Evolutionary conservation across 1,140 invertebrate species (phyloP).

Genomic region (Ceratina japonica): DNA sequence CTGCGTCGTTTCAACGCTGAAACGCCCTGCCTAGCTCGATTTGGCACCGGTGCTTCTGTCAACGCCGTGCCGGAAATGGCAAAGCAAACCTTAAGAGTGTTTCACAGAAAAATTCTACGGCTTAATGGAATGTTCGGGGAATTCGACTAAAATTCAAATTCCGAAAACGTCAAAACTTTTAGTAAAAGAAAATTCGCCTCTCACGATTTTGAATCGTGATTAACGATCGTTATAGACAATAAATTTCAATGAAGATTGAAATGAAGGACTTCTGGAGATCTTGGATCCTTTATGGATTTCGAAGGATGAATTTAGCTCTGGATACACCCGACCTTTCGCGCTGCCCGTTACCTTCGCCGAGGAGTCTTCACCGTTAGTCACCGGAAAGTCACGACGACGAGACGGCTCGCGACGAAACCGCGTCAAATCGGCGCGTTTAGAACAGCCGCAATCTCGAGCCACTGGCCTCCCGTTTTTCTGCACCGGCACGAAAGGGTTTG

Average conservation of each 20-base stretch:
- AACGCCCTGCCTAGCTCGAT: background rate
- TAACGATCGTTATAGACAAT: too few species aligned
- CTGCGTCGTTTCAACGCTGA: conserved; percentile 11
- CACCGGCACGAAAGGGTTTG: too few species aligned
- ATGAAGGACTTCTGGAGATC: background rate
- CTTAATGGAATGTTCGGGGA: too few species aligned
- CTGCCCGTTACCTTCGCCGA: conserved; percentile 47
- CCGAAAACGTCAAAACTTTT: too few species aligned
- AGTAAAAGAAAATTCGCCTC: too few species aligned
- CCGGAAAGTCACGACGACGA: conserved; percentile 22
- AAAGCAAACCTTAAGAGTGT: too few species aligned
- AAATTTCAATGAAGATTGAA: too few species aligned
- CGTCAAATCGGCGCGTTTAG: conserved; percentile 33
- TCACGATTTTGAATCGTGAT: too few species aligned
- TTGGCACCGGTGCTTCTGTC: background rate
- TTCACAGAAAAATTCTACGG: too few species aligned
- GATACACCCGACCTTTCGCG: conserved; percentile 47
- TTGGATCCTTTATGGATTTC: conserved; percentile 33
- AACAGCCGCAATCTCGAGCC: conserved; percentile 2
- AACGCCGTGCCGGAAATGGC: background rate
- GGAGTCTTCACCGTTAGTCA: conserved; percentile 54
- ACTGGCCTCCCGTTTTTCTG: too few species aligned
- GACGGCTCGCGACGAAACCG: conserved; percentile 31
- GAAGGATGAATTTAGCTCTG: conserved; percentile 33
- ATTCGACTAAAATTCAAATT: too few species aligned